Evolutionary conservation across 2,113 vertebrate species (phyloP), one percentile per base, ranked within the genome.

Genomic region (Myotis yumanensis): DNA sequence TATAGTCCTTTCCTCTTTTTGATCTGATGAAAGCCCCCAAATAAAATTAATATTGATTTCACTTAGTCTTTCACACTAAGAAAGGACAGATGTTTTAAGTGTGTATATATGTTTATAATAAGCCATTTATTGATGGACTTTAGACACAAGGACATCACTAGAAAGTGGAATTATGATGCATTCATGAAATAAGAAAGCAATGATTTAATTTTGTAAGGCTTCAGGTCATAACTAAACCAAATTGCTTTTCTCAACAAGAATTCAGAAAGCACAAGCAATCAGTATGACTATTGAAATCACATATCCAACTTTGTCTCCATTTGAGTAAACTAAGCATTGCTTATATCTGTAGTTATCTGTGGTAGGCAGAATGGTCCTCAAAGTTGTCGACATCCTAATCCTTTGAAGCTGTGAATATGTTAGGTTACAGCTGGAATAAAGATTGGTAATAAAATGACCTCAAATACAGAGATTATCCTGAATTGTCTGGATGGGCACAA

Each of bases 1-100:
- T 84, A 1, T 80, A 81, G 89, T 72, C 9, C 2, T 71, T 18
- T 22, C 23, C 1, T 88, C 18, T 82, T 95, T 96, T 80, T 91
- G 59, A 92, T 95, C 46, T 77, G 23, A 22, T 48, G 51, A 95
- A 91, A 90, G 35, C 54, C 3, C 37, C 30, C 0, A 97, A 94
- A 93, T 46, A 11, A 94, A 93, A 95, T 93, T 92, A 95, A 82
- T 94, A 95, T 96, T 72, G 85, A 95, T 95, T 93, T 93, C 48
- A 51, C 18, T 51, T 77, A 52, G 75, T 20, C 48, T 77, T 77
- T 51, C 46, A n/a, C 20, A 43, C 85, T 85, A 90, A 90, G 85
- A 87, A 96, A 86, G 35, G n/a, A 81, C 8, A 91, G 35, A 72
- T 54, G 37, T 86, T 92, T 93, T 81, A 83, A 48, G 59, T 90